Evolutionary conservation across 1,140 invertebrate genomes (phyloP), one percentile per base, ranked within the genome.

Genomic region (Trichonephila clavata): DNA sequence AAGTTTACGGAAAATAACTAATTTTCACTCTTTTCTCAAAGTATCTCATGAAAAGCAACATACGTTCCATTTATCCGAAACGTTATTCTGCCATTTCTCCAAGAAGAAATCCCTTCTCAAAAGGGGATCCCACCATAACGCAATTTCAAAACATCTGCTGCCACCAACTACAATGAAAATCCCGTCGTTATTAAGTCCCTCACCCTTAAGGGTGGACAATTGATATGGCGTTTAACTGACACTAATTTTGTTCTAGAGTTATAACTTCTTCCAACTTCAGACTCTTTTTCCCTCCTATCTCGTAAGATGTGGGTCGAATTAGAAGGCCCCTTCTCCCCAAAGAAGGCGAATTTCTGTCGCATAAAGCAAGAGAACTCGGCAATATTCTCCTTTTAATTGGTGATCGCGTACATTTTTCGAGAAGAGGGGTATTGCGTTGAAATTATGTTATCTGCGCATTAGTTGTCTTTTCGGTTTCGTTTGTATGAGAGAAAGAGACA

Each of bases 151-250:
- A 84, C 80, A 92, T 84, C 90, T 92, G 90, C 80, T 65, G 80
- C 90, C 90, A 57, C 21, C 60, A 21, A 1, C 83, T 32, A 90
- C 89, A 81, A 90, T 81, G 90, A 65, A 92, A 92, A 92, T 84
- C 80, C 18, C 21, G 65, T 65, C 80, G 77, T 92, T 92, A 92
- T 92, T 92, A 92, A 92, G 90, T 92, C 50, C 80, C 57, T 63
- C 20, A 65, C 18, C 90, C 61, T 84, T 84, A 65, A 68, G 24
- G 60, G 61, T 43, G 43, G 60, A 83, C 80, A 83, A 92, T 92
- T 92, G 77, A 92, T 92, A 83, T 43, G 60, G 90, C 80, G 80
- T 92, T 92, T 50, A 92, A 65, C 59, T 92, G 90, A 92, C 90
- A 84, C 80, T 92, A 92, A 92, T 92, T 92, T 84, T 27, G 21